Percentiles rank a stretch among this genome's conserved stretches.
phyloP scores from a whole-genome alignment of 2,113 vertebrate species.

The Anarhynchus alexandrinus region DNA sequence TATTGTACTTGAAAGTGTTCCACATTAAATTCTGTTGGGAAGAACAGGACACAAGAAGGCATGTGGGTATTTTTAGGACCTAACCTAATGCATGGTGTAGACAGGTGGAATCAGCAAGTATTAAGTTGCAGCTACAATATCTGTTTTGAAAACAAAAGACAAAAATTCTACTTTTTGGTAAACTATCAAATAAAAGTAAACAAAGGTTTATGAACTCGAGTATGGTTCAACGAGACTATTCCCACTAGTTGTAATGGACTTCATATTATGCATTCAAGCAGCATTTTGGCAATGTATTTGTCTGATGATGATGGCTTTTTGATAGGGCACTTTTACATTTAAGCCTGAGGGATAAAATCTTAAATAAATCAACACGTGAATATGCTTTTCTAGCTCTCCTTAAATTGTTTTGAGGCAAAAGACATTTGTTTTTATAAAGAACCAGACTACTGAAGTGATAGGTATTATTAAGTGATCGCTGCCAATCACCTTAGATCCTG shows the following conservation, averaged over 20 bases:
- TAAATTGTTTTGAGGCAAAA: not conserved
- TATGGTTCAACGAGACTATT: rapidly evolving
- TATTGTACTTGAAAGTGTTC: not conserved
- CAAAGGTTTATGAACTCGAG: not conserved
- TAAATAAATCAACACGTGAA: not conserved
- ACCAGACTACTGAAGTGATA: not conserved
- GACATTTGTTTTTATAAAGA: not conserved
- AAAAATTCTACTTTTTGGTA: not conserved
- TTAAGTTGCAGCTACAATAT: not conserved
- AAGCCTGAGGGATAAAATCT: not conserved
- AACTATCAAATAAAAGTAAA: not conserved
- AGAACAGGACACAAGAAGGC: not conserved
- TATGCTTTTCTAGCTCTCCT: not conserved
- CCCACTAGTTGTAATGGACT: not conserved
- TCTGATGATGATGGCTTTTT: not conserved
- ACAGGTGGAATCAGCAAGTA: not conserved
- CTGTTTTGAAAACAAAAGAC: not conserved
- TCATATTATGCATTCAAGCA: not conserved
- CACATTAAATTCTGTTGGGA: not conserved
- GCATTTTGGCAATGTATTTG: not conserved
- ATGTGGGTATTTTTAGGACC: not conserved
- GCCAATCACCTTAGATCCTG: not conserved
- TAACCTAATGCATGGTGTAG: not conserved
- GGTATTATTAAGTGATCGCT: not conserved
- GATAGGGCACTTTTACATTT: not conserved